These are phyloP conservation scores for Atractosteus spatula DNA, from an alignment of 2,113 vertebrate species.

Conservation along the genomic window DNA sequence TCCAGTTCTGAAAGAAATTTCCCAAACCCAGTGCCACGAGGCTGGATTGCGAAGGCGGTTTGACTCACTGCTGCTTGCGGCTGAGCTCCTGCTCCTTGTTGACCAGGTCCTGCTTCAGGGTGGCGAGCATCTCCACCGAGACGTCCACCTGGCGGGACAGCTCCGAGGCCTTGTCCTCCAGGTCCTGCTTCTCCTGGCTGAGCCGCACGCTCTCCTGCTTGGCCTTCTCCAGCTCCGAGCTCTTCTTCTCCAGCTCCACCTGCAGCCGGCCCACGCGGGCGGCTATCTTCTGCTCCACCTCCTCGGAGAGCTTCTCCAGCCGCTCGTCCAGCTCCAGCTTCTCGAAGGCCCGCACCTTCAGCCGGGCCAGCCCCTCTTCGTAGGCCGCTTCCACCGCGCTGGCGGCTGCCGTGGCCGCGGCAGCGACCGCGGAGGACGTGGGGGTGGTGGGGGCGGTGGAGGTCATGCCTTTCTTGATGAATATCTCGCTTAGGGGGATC, in stretches of 20 bases:
- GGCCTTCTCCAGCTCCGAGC: constrained; percentile 90
- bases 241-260: constrained; percentile 91
- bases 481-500: constrained; percentile 88
- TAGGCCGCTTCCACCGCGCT: constrained; percentile 86
- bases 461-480: constrained; percentile 80
- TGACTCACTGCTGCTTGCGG: constrained; percentile 93
- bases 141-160: constrained; percentile 95
- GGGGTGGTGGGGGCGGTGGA: constrained; percentile 67
- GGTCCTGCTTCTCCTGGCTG: constrained; percentile 90
- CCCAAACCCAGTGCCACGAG: background rate
- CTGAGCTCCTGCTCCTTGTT: constrained; percentile 94
- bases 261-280: constrained; percentile 91
- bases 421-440: constrained; percentile 70
- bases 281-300: constrained; percentile 97
- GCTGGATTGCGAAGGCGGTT: background rate
- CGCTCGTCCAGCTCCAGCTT: constrained; percentile 91
- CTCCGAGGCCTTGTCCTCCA: constrained; percentile 89
- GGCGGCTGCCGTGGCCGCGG: constrained; percentile 74
- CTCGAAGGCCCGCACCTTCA: constrained; percentile 91
- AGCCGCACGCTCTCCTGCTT: constrained; percentile 86
- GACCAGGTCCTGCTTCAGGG: constrained; percentile 94
- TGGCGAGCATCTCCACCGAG: constrained; percentile 95
- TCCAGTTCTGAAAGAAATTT: no score
- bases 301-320: constrained; percentile 91
- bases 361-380: constrained; percentile 89